Conservation (phyloP, 2,113 vertebrate species). For the Psittacus erithacus region DNA sequence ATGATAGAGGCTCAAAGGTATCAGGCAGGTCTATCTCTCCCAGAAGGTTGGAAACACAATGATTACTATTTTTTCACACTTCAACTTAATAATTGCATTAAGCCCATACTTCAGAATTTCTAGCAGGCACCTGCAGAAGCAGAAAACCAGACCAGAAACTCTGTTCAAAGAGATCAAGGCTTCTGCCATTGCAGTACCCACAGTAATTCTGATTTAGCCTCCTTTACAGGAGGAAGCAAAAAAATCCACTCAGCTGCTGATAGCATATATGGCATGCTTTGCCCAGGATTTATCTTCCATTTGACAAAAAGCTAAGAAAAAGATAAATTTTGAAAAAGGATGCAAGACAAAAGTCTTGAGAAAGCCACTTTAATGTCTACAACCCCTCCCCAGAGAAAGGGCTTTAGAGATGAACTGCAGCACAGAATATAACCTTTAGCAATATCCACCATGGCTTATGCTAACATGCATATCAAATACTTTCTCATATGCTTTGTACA, state of each 20-base stretch:
- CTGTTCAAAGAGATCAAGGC: not conserved
- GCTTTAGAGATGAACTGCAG: not conserved
- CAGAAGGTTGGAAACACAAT: not conserved
- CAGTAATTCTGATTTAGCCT: not conserved
- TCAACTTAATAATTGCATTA: not conserved
- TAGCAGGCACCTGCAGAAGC: not conserved
- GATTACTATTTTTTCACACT: not conserved
- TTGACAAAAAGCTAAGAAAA: not conserved
- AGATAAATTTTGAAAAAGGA: not conserved
- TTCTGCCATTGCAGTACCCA: not conserved
- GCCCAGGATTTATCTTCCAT: not conserved
- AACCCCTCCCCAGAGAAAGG: fast-evolving
- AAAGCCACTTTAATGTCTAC: not conserved
- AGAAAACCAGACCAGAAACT: not conserved
- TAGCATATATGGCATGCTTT: not conserved
- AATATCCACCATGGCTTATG: not conserved
- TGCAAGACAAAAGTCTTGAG: not conserved
- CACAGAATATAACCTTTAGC: not conserved
- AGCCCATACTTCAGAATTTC: not conserved
- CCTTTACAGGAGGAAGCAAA: not conserved
- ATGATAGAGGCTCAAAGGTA: not conserved
- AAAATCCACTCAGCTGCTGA: not conserved
- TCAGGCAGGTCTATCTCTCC: not conserved
- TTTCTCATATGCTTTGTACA: not conserved
- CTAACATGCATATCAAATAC: not conserved